Percentiles rank a stretch among this genome's conserved stretches.
Conservation (phyloP, 2,888 invertebrate genomes). For the Leptopilina syphax region DNA sequence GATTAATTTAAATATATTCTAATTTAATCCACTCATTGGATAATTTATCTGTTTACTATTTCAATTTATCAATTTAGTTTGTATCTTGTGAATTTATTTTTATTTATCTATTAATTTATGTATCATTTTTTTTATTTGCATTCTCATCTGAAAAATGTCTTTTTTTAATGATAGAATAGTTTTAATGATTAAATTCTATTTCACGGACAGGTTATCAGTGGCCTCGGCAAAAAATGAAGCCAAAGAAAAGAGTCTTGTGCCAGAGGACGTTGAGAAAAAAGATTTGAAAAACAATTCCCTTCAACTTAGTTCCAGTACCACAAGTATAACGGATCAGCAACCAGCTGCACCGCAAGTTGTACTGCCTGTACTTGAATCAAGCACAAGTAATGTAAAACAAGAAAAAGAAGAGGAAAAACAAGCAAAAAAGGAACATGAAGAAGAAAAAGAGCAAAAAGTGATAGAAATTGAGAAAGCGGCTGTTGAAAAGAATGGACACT, state of each 20-base stretch:
- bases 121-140: too few relatives aligned
- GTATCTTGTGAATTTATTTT: too few relatives aligned
- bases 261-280: constrained; percentile 43
- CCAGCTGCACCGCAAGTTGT: constrained; percentile 77
- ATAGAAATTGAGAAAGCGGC: constrained; percentile 67
- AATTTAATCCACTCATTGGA: too few relatives aligned
- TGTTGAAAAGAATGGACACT: constrained; percentile 84
- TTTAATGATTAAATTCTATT: constrained; percentile 40
- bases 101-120: too few relatives aligned
- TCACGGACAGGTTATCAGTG: constrained; percentile 59
- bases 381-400: constrained; percentile 54
- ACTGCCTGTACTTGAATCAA: constrained; percentile 72
- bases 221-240: constrained; percentile 60
- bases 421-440: constrained; percentile 36
- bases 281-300: constrained; percentile 54
- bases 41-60: too few relatives aligned
- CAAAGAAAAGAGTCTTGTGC: constrained; percentile 57
- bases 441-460: constrained; percentile 62
- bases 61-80: too few relatives aligned
- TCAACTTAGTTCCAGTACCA: constrained; percentile 65
- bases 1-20: too few relatives aligned
- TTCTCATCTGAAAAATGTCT: too few relatives aligned
- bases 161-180: constrained; percentile 39
- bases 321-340: constrained; percentile 75
- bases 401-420: constrained; percentile 59